Evolutionary conservation across 2,888 invertebrate species (phyloP).

Genomic region (Apomyelois bistriatella): DNA sequence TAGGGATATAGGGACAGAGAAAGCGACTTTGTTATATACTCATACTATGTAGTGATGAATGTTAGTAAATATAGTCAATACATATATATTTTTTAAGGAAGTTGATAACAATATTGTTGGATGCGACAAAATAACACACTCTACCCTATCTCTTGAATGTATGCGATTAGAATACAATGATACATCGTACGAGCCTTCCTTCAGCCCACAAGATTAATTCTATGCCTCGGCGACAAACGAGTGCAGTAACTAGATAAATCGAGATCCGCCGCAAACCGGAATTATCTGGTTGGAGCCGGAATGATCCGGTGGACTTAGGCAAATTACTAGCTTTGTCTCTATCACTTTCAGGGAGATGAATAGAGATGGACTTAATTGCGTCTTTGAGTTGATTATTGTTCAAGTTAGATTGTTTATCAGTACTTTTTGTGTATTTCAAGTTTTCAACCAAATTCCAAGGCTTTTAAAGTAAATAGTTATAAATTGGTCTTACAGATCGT

Average conservation of each 20-base stretch:
- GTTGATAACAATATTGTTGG: too few relatives aligned
- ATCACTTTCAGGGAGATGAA: not conserved
- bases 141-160: too few relatives aligned
- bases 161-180: too few relatives aligned
- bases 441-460: not conserved
- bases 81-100: too few relatives aligned
- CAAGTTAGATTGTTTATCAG: too few relatives aligned
- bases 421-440: not conserved
- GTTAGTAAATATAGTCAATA: too few relatives aligned
- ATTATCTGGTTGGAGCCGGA: slow-evolving; percentile 1
- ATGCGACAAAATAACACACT: too few relatives aligned
- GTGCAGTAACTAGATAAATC: not conserved
- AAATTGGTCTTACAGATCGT: too few relatives aligned
- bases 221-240: slow-evolving; percentile 14
- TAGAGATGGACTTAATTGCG: not conserved
- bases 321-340: not conserved
- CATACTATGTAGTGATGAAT: too few relatives aligned
- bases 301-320: not conserved
- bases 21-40: too few relatives aligned
- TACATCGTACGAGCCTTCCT: too few relatives aligned
- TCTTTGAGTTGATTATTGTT: not conserved
- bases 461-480: not conserved
- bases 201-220: not conserved
- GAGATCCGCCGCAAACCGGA: not conserved
- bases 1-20: too few relatives aligned